Conservation (phyloP, 2,888 invertebrate genomes). For the Zygaena filipendulae region DNA sequence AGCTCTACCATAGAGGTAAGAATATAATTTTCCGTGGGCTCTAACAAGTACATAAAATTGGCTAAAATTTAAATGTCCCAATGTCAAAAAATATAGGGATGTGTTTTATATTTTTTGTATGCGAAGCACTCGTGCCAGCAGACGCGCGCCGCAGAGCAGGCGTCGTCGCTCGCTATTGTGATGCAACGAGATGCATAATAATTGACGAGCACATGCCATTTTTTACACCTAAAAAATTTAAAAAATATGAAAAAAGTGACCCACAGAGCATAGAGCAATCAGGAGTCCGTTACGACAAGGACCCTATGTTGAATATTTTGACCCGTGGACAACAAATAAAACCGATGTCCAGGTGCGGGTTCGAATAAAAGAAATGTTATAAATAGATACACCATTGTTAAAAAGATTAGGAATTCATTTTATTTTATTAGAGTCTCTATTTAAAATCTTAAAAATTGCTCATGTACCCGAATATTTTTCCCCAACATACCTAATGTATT, state of each 20-base stretch:
- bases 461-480: too few relatives aligned
- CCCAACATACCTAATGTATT: too few relatives aligned
- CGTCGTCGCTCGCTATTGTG: conserved; percentile 41
- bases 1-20: too few relatives aligned
- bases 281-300: conserved; percentile 48
- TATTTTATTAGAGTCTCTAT: too few relatives aligned
- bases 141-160: conserved; percentile 24
- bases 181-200: conserved; percentile 61
- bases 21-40: too few relatives aligned
- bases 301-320: conserved; percentile 56
- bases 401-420: conserved; percentile 8
- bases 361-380: conserved; percentile 39
- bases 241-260: conserved; percentile 48
- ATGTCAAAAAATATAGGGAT: too few relatives aligned
- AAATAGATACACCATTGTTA: conserved; percentile 10
- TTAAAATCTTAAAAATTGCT: too few relatives aligned
- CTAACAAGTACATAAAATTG: too few relatives aligned
- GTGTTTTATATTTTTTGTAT: too few relatives aligned
- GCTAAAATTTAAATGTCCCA: too few relatives aligned
- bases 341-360: conserved; percentile 54
- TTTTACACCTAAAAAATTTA: conserved; percentile 43
- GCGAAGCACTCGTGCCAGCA: conserved; percentile 42
- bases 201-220: conserved; percentile 59
- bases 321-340: conserved; percentile 51
- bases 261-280: conserved; percentile 47